Evolutionary conservation across 2,888 invertebrate species (phyloP), one percentile per base, ranked within the genome.

Genomic region (Phyto melanocephala): DNA sequence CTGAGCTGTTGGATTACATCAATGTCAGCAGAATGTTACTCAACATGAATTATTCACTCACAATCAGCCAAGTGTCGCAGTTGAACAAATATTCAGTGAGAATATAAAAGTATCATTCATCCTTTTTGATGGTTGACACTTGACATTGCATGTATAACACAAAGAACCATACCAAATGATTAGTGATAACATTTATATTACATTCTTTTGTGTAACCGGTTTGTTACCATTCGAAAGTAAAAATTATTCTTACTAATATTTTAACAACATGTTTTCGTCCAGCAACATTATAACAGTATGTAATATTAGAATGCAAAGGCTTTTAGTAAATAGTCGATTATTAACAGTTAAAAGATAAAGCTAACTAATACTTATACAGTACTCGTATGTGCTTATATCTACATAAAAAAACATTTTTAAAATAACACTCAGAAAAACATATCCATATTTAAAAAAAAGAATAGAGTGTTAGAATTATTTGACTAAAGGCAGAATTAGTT

Each of bases 121-220:
- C 80, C 81, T 74, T 80, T 56, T 54, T 74, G 83, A 75, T 63
- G 74, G 42, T 52, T 81, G 81, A 74, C 81, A 84, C 62, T 70
- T 77, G 60, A 54, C 62, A 62, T 45, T 62, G 45, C 35, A 56
- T 56, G n/a, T 58, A 11, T 37, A 67, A 67, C 40, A 35, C 45
- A 60, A 71, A 37, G 17, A 35, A 50, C 11, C 40, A 72, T 56
- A 20, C 33, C 11, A 65, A 63, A 37, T 68, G 37, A 37, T 40
- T 72, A 47, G 71, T 47, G 20, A 37, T 13, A 17, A 13, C 33
- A 62, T 52, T 63, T 50, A 50, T n/a, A n/a, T 40, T 62, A 47
- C 24, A 33, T 47, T 35, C 8, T 54, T 68, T 68, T 54, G 40
- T 17, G 28, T 60, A 50, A 22, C 11, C 50, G 50, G 50, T 20